Base-by-base conservation (phyloP, 1,140 invertebrate species). In the Zaprionus nigranus region DNA sequence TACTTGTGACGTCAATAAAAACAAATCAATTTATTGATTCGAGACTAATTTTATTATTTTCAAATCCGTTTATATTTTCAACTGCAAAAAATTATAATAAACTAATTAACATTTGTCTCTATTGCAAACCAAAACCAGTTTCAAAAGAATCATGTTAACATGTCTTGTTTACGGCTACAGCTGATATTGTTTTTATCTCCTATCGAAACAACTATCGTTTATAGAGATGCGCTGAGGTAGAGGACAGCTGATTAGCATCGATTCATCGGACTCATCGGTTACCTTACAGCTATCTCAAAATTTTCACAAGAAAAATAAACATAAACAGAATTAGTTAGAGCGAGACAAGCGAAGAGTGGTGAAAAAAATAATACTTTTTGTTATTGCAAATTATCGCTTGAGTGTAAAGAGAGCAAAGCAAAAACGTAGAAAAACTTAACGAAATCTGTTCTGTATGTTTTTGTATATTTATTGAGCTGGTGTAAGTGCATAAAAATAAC, bases 291-390 rank as follows among this genome's bases (percentile, higher is more conserved):
- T 56, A 74, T 74, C 71, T 68, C 57, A 64, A 74, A 60, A 61
- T 74, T 74, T 75, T 75, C 72, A 75, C 53, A 75, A 58, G 66
- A 70, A 75, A 75, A 75, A 75, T 70, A 75, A 75, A 75, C 66
- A 75, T 70, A 75, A 75, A 75, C 72, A 75, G 65, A 75, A 58
- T 68, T 49, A 70, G 72, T 70, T 58, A 63, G 72, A 75, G 59
- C 66, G 66, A 70, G 72, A 75, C 51, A 59, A 30, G 53, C 26
- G 26, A 70, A 63, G 64, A 69, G 72, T 70, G 66, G 30, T 43
- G 34, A 40, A 70, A 70, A 70, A 62, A 38, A 24, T 51, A 70
- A 70, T 63, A 51, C 20, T 2, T 17, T 53, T 63, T 70, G 51
- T 63, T 57, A 26, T 36, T 63, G 30, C 30, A 69, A 58, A 59